phyloP scores from a whole-genome alignment of 2,888 invertebrate species.

The Tenthredo livida region DNA sequence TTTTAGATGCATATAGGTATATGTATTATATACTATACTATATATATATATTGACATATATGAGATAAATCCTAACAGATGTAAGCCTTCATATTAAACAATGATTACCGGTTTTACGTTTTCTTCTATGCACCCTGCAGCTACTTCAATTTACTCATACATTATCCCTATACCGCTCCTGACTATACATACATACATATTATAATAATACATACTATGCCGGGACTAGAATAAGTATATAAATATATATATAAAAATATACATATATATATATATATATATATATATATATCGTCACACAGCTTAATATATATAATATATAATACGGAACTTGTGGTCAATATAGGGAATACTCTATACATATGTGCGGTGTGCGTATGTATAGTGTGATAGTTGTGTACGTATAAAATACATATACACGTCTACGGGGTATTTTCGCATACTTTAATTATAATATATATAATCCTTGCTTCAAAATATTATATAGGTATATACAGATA shows the following conservation, averaged over 20 bases:
- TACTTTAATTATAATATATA: neutral
- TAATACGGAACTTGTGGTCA: neutral
- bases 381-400: neutral
- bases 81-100: neutral
- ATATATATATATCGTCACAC: neutral
- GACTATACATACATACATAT: slow-evolving; percentile 4
- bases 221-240: neutral
- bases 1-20: neutral
- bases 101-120: neutral
- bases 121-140: neutral
- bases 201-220: neutral
- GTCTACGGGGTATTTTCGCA: slow-evolving; percentile 21
- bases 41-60: neutral
- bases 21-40: neutral
- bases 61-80: neutral
- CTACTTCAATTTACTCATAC: neutral
- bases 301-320: neutral
- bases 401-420: neutral
- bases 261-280: neutral
- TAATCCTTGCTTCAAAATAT: neutral
- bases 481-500: neutral
- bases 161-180: neutral
- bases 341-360: slow-evolving; percentile 12
- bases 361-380: slow-evolving; percentile 5
- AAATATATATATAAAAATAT: neutral